These are phyloP conservation scores for Xyliphius kryptos DNA, from an alignment of 2,113 vertebrate species.

Conservation along the genomic window DNA sequence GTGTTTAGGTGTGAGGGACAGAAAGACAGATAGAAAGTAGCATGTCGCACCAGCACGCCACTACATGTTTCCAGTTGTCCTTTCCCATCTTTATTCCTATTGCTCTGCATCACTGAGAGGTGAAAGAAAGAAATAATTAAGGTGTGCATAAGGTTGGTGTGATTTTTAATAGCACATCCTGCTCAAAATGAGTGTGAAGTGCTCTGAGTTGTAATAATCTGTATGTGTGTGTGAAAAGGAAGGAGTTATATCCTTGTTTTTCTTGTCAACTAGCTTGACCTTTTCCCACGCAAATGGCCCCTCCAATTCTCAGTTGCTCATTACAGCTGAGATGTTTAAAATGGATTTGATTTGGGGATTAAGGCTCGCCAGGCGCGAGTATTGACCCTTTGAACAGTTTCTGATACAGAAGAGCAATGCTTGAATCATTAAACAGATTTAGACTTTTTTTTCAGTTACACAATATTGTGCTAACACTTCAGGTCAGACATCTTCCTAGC, in stretches of 20 bases:
- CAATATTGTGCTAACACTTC: slow-evolving; percentile 14
- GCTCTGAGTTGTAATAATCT: too few species aligned
- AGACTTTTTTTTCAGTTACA: neutral
- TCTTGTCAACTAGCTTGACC: slow-evolving; percentile 27
- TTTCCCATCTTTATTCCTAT: slow-evolving; percentile 58
- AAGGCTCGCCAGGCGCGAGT: slow-evolving; percentile 2
- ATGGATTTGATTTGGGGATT: slow-evolving; percentile 32
- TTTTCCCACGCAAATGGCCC: slow-evolving; percentile 1
- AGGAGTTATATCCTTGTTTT: too few species aligned
- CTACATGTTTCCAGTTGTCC: slow-evolving; percentile 58
- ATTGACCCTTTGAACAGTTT: slow-evolving; percentile 12
- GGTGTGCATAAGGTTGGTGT: neutral
- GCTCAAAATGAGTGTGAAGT: slow-evolving; percentile 24
- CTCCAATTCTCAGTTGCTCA: slow-evolving; percentile 5
- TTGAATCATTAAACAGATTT: slow-evolving; percentile 26
- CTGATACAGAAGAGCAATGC: slow-evolving; percentile 4
- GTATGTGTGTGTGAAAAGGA: too few species aligned
- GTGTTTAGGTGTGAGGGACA: too few species aligned
- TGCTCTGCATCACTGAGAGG: too few species aligned
- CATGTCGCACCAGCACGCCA: slow-evolving; percentile 36
- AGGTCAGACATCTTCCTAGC: slow-evolving; percentile 25
- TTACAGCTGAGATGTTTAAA: slow-evolving; percentile 22
- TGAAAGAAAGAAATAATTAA: too few species aligned
- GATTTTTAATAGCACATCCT: slow-evolving; percentile 26
- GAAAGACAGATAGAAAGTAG: slow-evolving; percentile 2